These are phyloP conservation scores for Automeris io DNA, from an alignment of 2,888 invertebrate species.

Conservation along the genomic window DNA sequence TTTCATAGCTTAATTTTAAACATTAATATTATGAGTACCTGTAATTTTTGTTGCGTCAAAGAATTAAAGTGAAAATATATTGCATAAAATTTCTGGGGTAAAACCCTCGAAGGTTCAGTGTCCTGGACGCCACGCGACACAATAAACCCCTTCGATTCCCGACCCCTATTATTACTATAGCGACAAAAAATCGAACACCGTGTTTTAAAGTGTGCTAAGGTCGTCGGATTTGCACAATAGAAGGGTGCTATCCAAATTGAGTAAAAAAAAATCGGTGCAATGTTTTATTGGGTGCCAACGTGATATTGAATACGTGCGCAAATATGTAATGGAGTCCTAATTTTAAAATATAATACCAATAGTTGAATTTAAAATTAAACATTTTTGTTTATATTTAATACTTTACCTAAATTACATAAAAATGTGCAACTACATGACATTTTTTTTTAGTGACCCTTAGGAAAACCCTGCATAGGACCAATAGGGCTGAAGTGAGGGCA, in stretches of 20 bases:
- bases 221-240: slow-evolving; percentile 35
- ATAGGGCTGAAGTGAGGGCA: no score
- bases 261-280: slow-evolving; percentile 27
- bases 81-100: slow-evolving; percentile 6
- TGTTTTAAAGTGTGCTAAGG: slow-evolving; percentile 56
- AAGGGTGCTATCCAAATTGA: slow-evolving; percentile 31
- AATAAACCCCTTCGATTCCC: slow-evolving; percentile 30
- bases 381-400: no score
- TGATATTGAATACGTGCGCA: slow-evolving; percentile 20
- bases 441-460: no score
- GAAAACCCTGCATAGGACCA: no score
- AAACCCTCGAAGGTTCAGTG: slow-evolving; percentile 46
- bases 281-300: slow-evolving; percentile 38
- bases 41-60: not conserved
- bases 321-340: not conserved
- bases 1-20: no score
- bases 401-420: no score
- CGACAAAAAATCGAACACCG: slow-evolving; percentile 32
- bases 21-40: not conserved
- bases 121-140: slow-evolving; percentile 56
- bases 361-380: not conserved
- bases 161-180: slow-evolving; percentile 45
- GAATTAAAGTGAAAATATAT: slow-evolving; percentile 1
- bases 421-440: no score
- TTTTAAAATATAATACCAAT: not conserved